A percentile compares a stretch with the other conserved stretches of the same genome.
phyloP scores from a whole-genome alignment of 2,113 vertebrate species.

The Plestiodon gilberti region DNA sequence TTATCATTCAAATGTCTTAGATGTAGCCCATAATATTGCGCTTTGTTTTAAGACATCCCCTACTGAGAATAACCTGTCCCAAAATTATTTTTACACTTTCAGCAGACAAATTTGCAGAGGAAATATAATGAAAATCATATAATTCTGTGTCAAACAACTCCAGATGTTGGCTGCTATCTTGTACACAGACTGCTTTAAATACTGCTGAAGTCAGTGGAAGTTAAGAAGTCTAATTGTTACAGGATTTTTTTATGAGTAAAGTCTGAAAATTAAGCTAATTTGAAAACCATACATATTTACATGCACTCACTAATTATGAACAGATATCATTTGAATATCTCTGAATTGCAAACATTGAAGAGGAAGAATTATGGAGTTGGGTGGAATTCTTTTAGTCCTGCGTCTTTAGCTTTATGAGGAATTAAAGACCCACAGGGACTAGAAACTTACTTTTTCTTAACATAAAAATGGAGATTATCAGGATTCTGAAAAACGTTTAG shows the following conservation, averaged over 20 bases:
- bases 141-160: background rate
- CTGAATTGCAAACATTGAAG: background rate
- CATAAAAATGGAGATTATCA: background rate
- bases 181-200: background rate
- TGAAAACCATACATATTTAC: background rate
- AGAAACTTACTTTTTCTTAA: background rate
- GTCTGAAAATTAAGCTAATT: background rate
- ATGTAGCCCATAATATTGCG: background rate
- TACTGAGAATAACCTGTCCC: background rate
- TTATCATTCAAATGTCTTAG: background rate
- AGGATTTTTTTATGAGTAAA: background rate
- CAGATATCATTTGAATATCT: background rate
- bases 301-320: background rate
- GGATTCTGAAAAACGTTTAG: background rate
- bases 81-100: background rate
- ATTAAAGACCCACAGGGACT: background rate
- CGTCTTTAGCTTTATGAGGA: background rate
- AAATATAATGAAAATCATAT: background rate
- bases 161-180: background rate
- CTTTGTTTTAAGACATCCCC: background rate
- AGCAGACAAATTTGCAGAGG: background rate
- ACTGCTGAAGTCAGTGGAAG: background rate
- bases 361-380: background rate
- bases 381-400: background rate
- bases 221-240: background rate